Conservation (phyloP, 2,888 invertebrate species). For the Tortricodes alternella region DNA sequence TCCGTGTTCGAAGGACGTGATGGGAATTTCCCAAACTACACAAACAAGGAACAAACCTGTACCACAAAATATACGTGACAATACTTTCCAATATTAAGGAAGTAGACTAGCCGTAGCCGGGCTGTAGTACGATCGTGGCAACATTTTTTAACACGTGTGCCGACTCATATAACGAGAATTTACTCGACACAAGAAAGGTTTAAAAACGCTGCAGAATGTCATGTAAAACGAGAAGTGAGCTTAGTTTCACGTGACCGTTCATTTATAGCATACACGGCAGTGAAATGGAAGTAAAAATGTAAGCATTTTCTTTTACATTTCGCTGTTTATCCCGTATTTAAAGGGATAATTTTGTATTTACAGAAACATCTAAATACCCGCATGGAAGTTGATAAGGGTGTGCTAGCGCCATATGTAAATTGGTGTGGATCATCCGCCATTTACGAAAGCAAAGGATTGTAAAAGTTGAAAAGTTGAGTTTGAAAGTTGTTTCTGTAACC, state of each 20-base stretch:
- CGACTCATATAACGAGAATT: neutral
- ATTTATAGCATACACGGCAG: conserved; percentile 7
- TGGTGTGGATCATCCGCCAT: conserved; percentile 24
- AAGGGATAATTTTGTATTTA: conserved; percentile 25
- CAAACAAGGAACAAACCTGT: conserved; percentile 54
- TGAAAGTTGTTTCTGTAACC: conserved; percentile 25
- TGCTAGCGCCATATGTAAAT: conserved; percentile 21
- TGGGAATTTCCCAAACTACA: conserved; percentile 45
- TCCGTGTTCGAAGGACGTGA: conserved; percentile 55
- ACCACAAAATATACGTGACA: conserved; percentile 53
- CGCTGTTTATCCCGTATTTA: conserved; percentile 8
- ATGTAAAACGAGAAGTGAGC: conserved; percentile 5
- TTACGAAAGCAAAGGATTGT: conserved; percentile 22
- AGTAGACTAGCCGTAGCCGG: neutral
- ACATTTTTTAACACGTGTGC: conserved; percentile 2
- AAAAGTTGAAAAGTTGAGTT: conserved; percentile 19
- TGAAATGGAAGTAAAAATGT: too few relatives aligned
- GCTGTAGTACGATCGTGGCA: neutral
- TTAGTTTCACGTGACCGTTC: neutral
- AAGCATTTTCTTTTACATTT: too few relatives aligned
- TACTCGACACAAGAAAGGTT: neutral
- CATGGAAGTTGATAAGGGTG: conserved; percentile 29
- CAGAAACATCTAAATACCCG: conserved; percentile 26
- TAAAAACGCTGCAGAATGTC: neutral
- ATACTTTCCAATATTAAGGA: conserved; percentile 45